Evolutionary conservation across 2,797 vertebrate species (phyloP), one percentile per base, ranked within the genome.

Genomic region (Sarcophilus harrisii): DNA sequence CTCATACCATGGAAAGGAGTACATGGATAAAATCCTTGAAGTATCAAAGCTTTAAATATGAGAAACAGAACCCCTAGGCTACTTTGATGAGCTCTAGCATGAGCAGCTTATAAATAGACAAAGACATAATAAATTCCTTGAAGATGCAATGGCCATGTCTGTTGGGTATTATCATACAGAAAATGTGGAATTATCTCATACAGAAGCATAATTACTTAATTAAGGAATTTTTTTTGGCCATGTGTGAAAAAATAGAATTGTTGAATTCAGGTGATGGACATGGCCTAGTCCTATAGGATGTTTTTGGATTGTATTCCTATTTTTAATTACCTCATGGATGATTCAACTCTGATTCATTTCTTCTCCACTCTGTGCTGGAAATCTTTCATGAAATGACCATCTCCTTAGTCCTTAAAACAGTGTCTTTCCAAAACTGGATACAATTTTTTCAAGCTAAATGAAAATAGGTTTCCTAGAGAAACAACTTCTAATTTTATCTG

Each of bases 391-490:
- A n/a, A 94, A 92, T 32, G 92, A 59, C 95, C 95, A 96, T 97
- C 96, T 97, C 92, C 91, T 8, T 58, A 73, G 9, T 73, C 1
- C 16, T 57, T 57, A 73, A 73, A n/a, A 54, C n/a, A 52, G 5
- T 52, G 3, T 52, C 52, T 52, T 52, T 52, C 52, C 52, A 93
- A 91, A 58, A 93, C 52, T 94, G 97, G 58, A 94, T 94, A 96
- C 92, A 93, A 93, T 95, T 98, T 91, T 87, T 87, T 93, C 66
- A 52, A 95, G 96, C 94, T 98, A 97, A 98, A 97, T 57, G 97
- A 98, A 98, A 96, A 89, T 93, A 97, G 73, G 93, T 28, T 93
- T 93, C 93, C 32, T 91, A 97, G 90, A 96, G 81, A 73, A 97
- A 92, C 92, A 97, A 96, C 95, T 97, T 97, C 94, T 95, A 94